Percentiles rank a stretch among this genome's conserved stretches.
Evolutionary conservation across 2,113 vertebrate genomes (phyloP).

Genomic region (Rhadina sibilatrix): DNA sequence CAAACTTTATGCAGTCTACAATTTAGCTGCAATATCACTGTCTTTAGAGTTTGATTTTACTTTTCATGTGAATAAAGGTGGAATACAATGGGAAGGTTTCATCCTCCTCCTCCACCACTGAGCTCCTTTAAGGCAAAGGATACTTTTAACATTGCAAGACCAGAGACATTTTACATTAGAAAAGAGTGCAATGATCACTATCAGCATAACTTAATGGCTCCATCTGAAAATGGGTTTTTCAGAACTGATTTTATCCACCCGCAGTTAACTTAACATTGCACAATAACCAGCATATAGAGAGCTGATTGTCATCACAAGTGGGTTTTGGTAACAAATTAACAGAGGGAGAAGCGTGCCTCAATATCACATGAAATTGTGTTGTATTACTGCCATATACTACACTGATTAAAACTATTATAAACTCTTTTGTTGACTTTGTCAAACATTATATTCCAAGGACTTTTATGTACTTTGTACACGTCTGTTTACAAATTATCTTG

Average conservation of each 20-base stretch:
- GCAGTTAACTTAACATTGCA: neutral
- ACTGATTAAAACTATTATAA: neutral
- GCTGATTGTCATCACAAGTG: neutral
- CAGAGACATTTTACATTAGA: neutral
- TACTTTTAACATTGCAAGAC: neutral
- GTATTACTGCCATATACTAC: neutral
- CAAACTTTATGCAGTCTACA: neutral
- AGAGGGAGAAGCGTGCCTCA: neutral
- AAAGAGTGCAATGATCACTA: neutral
- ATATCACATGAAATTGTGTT: neutral
- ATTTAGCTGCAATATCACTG: neutral
- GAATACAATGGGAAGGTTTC: neutral
- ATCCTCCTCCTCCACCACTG: neutral
- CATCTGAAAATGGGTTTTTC: neutral
- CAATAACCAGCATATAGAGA: neutral
- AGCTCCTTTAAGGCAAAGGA: neutral
- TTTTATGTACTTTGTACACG: slow-evolving; percentile 34
- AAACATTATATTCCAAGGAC: slow-evolving; percentile 15
- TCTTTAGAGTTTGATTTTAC: neutral
- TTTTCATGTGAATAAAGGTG: neutral
- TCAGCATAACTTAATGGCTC: neutral
- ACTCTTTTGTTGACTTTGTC: neutral
- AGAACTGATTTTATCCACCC: neutral
- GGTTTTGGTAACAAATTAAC: neutral
- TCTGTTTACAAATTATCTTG: slow-evolving; percentile 68